Evolutionary conservation across 1,140 invertebrate species (phyloP), one percentile per base, ranked within the genome.

Genomic region (Grapholita molesta): DNA sequence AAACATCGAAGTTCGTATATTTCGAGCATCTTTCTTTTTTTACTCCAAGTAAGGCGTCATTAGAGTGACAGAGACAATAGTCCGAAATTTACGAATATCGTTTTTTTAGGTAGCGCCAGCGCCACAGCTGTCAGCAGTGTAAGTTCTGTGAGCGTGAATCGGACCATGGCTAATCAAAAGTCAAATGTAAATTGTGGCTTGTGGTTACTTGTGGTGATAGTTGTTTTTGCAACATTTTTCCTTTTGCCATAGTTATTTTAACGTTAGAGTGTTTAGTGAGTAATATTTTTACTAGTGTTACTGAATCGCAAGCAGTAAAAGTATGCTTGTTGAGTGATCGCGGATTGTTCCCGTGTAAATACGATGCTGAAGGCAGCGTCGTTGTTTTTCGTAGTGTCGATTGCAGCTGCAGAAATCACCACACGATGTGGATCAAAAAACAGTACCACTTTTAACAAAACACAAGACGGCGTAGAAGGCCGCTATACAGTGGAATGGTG

Each of bases 401-500:
- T 9, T 23, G 30, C 28, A 33, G 9, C 9, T 24, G 64, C 33
- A 38, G 25, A 65, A 32, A 23, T 32, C 3, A 38, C 25, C 0
- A 23, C 21, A 38, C 9, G 64, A 18, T 84, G 76, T 53, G 74
- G 52, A 24, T 66, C 75, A 11, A 15, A 52, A 48, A 57, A 33
- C 7, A 53, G 55, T 9, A 24, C 70, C 3, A 71, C 67, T 0
- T 76, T 85, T 4, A 53, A 64, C 15, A 75, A 73, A 7, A 70
- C 74, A 1, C 30, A 42, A 0, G 79, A 78, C 33, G 69, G 66
- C 1, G 74, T 84, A 1, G 33, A 64, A 3, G 84, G 81, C 12
- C 75, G 85, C 6, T 86, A 84, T 52, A 73, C n/a, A n/a, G 33
- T 82, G 18, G 65, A 79, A 15, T 79, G 79, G 76, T 88, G 84